Evolutionary conservation across 2,113 vertebrate genomes (phyloP), one percentile per base, ranked within the genome.

Genomic region (Engystomops pustulosus): DNA sequence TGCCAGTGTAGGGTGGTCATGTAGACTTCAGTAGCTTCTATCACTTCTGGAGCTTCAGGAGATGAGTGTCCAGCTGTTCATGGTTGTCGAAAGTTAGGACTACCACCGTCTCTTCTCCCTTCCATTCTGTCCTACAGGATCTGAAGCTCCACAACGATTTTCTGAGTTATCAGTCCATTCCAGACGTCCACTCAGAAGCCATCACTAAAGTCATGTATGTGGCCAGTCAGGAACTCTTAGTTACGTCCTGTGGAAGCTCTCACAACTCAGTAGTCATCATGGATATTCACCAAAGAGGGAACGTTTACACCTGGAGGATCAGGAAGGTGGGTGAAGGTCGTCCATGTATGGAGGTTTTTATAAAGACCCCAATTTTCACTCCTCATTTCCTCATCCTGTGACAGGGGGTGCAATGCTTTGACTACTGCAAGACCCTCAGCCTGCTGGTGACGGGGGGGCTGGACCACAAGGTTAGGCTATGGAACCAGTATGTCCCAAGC

Each of bases 371-470:
- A n/a, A n/a, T n/a, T n/a, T 17, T 67, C 14, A 67, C 17, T 8
- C 14, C 15, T 32, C 15, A 18, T 30, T 34, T 67, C 5, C 62
- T 67, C 38, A 25, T 45, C 14, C 60, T 6, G 20, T 1, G 70
- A 20, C 34, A 87, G 81, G 86, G 76, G 3, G 83, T 85, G 34
- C 85, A 12, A 36, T 91, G 88, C 76, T 93, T 93, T 49, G 90
- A 89, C 78, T 90, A 84, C 36, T 88, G 68, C 27, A 87, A 83
- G 8, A n/a, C 86, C 71, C 86, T 89, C 81, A 86, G 86, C 34
- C 3, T 90, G 87, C 78, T 90, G 27, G 86, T 88, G 12, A 87
- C 91, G 0, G 91, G 88, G 41, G 84, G 83, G 1, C 11, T 87
- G 58, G 88, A 88, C 41, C 3, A 18, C 2, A 80, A 62, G 2